A percentile compares a stretch with the other conserved stretches of the same genome.
Evolutionary conservation across 2,797 vertebrate species (phyloP).

Genomic region (Danio aesculapii): DNA sequence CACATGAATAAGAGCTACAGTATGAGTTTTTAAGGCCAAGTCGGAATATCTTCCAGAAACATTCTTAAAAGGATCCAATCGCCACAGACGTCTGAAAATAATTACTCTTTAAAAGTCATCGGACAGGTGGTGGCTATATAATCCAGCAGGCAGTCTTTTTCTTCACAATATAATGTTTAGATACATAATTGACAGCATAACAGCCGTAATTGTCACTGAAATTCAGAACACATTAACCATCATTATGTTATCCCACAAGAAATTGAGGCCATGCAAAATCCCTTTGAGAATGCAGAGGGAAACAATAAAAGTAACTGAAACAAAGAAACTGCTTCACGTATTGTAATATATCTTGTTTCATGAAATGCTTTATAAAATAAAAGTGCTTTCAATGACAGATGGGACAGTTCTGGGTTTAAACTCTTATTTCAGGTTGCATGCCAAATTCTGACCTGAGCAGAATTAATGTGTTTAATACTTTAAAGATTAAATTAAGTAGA

Average conservation of each 20-base stretch:
- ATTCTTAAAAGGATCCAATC: conserved; percentile 59
- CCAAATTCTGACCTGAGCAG: background rate
- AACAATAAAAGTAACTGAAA: conserved; percentile 6
- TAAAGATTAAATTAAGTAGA: background rate
- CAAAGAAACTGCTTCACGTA: conserved; percentile 8
- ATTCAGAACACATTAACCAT: conserved; percentile 61
- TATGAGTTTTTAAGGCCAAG: conserved; percentile 65
- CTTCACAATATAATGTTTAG: conserved; percentile 50
- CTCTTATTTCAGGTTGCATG: conserved; percentile 3
- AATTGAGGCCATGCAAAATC: conserved; percentile 4
- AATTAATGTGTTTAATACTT: background rate
- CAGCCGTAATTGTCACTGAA: conserved; percentile 57
- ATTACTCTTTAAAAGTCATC: conserved; percentile 69
- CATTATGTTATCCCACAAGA: conserved; percentile 16
- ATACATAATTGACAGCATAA: conserved; percentile 49
- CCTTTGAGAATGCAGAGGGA: conserved; percentile 15
- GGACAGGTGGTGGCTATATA: conserved; percentile 75
- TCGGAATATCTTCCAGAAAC: conserved; percentile 75
- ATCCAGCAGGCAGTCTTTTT: conserved; percentile 56
- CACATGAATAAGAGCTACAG: conserved; percentile 58
- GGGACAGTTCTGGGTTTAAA: background rate
- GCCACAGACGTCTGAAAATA: conserved; percentile 67
- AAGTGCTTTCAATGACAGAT: background rate
- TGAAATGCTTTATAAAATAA: conserved; percentile 1
- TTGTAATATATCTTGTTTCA: background rate